Base-by-base conservation (phyloP, 2,888 invertebrate species). In the Boloria selene region DNA sequence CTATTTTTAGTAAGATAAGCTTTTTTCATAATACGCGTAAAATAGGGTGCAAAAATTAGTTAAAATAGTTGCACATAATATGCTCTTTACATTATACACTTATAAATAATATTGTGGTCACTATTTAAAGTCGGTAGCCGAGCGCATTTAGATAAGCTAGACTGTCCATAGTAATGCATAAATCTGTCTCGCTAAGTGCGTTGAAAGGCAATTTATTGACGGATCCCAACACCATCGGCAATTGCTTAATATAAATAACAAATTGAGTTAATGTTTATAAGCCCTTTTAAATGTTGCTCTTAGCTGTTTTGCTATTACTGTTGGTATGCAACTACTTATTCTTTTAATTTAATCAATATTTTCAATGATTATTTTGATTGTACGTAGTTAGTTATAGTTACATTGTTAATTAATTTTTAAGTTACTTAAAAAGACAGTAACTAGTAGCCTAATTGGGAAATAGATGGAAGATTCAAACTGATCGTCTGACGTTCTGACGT, bases 151-250 rank as follows among this genome's bases (percentile, higher is more conserved):
- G 50, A 62, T 66, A 66, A 62, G 54, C 60, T 65, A 56, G 56
- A n/a, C 51, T n/a, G 49, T 51, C 22, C 31, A n/a, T 26, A 45
- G 45, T 56, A 64, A 17, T 13, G 31, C 49, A 66, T 66, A 66
- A 66, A 66, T 66, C 62, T 62, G 62, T 66, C 66, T 22, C n/a
- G 65, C 47, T 62, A 62, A 56, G 56, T 56, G 55, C 66, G 62
- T 56, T 53, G 47, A 56, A 62, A 62, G 58, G 66, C 56, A 66
- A 66, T 62, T 66, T 61, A 66, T 62, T 66, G 66, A 66, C 66
- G 52, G 51, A 62, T 51, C 62, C 53, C 62, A 53, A 62, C 62
- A 66, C 66, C 66, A 62, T 52, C 51, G 56, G 56, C 66, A 22
- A 64, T 64, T 64, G 61, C 66, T 66, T 66, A 47, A 66, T 62